A percentile compares a stretch with the other conserved stretches of the same genome.
Conservation (phyloP, 2,113 vertebrate genomes). For the Peromyscus californicus region DNA sequence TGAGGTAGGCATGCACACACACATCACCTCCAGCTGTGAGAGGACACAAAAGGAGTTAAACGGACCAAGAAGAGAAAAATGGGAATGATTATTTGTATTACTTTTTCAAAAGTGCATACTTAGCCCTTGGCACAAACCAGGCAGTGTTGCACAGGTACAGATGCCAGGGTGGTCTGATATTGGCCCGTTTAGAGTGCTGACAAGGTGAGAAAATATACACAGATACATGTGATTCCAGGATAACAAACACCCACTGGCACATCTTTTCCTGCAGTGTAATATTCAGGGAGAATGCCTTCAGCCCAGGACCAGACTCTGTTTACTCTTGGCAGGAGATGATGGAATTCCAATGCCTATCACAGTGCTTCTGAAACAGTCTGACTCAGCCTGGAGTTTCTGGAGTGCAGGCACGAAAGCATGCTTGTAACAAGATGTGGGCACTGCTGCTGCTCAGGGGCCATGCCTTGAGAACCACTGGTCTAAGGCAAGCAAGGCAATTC, state of each 20-base stretch:
- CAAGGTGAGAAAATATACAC: not conserved
- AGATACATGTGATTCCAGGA: not conserved
- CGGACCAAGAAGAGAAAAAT: not conserved
- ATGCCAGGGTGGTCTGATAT: not conserved
- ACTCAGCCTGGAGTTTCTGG: not conserved
- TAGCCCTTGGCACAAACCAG: not conserved
- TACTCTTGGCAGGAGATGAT: not conserved
- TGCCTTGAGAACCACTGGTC: not conserved
- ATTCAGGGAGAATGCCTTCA: not conserved
- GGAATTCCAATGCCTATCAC: not conserved
- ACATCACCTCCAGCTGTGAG: conserved; percentile 90
- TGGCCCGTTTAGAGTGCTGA: not conserved
- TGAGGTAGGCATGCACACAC: conserved; percentile 91
- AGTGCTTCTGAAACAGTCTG: not conserved
- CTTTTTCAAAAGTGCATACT: not conserved
- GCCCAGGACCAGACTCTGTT: not conserved
- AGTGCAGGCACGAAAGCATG: not conserved
- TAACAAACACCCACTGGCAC: not conserved
- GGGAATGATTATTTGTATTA: not conserved
- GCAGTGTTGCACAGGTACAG: not conserved
- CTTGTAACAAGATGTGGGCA: not conserved
- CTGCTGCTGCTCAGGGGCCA: not conserved
- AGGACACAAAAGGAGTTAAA: not conserved
- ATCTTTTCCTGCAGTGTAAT: not conserved
- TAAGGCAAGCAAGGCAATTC: not conserved